Percentiles rank a stretch among this genome's conserved stretches.
Conservation (phyloP, 2,113 vertebrate species). For the Aspidoscelis tigris region DNA sequence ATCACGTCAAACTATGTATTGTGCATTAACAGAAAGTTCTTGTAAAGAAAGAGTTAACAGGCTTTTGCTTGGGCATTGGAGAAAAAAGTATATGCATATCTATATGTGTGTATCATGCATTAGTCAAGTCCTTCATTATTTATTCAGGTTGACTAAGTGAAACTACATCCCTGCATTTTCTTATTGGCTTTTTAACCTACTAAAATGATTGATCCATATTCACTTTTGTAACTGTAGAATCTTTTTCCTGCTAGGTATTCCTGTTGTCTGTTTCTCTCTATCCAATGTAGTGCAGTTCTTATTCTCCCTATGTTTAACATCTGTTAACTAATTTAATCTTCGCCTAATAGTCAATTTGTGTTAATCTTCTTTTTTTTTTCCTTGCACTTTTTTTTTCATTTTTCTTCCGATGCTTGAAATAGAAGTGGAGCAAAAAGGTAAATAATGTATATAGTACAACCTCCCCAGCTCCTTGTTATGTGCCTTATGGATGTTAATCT, state of each 20-base stretch:
- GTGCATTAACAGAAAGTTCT: slow-evolving; percentile 49
- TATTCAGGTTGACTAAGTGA: slow-evolving; percentile 83
- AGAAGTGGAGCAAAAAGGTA: slow-evolving; percentile 99
- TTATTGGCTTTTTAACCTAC: slow-evolving; percentile 80
- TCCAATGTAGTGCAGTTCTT: slow-evolving; percentile 85
- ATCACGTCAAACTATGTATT: slow-evolving; percentile 48
- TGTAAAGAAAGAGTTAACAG: slow-evolving; percentile 43
- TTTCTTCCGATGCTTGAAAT: slow-evolving; percentile 99
- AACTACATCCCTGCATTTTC: slow-evolving; percentile 77
- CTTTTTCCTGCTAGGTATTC: slow-evolving; percentile 84
- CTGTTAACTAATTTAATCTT: slow-evolving; percentile 91
- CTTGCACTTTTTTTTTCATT: slow-evolving; percentile 91
- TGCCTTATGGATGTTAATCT: slow-evolving; percentile 96
- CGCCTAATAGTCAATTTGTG: slow-evolving; percentile 97
- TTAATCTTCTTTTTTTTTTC: slow-evolving; percentile 98
- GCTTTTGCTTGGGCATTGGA: slow-evolving; percentile 60
- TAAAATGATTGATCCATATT: slow-evolving; percentile 81
- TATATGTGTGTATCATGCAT: slow-evolving; percentile 59
- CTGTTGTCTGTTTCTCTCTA: slow-evolving; percentile 84
- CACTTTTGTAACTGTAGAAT: slow-evolving; percentile 81
- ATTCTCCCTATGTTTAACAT: slow-evolving; percentile 91
- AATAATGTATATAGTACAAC: slow-evolving; percentile 96
- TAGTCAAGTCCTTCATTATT: slow-evolving; percentile 81
- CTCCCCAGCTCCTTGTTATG: slow-evolving; percentile 96
- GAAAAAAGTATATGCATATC: slow-evolving; percentile 46